Percentiles rank a stretch among this genome's conserved stretches.
phyloP scores from a whole-genome alignment of 2,797 vertebrate genomes.

The Mycteria americana region DNA sequence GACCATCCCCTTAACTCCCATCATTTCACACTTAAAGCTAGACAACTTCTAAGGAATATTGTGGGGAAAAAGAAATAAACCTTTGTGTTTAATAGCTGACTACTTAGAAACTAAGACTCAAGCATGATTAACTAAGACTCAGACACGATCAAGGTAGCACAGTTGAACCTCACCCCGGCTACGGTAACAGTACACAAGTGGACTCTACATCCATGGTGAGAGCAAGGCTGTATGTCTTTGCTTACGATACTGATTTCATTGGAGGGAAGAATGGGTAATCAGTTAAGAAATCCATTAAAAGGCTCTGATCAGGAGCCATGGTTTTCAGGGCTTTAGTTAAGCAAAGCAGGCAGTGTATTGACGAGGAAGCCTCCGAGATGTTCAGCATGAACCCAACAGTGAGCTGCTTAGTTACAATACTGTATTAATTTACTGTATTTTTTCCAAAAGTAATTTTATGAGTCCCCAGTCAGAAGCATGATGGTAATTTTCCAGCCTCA shows the following conservation, averaged over 20 bases:
- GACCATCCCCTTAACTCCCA: not conserved
- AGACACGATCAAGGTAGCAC: not conserved
- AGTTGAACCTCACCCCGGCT: not conserved
- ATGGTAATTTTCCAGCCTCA: slow-evolving; percentile 22
- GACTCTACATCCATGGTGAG: not conserved
- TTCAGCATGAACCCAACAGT: not conserved
- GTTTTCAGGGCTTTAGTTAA: slow-evolving; percentile 5
- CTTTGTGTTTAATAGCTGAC: not conserved
- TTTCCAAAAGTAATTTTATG: slow-evolving; percentile 21
- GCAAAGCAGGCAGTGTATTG: not conserved
- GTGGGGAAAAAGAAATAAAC: not conserved
- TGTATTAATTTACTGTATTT: not conserved
- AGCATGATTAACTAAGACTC: not conserved
- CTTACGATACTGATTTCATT: not conserved
- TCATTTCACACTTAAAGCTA: not conserved
- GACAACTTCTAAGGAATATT: not conserved
- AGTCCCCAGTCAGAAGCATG: not conserved
- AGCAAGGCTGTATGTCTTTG: not conserved
- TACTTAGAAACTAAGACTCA: not conserved
- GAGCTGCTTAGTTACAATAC: slow-evolving; percentile 1
- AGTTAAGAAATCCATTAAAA: not conserved
- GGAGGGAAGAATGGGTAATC: not conserved
- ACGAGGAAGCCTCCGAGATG: not conserved
- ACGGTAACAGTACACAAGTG: rapidly evolving
- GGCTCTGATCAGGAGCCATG: not conserved